A percentile compares a stretch with the other conserved stretches of the same genome.
Conservation (phyloP, 2,797 vertebrate species). For the Neostethus bicornis region DNA sequence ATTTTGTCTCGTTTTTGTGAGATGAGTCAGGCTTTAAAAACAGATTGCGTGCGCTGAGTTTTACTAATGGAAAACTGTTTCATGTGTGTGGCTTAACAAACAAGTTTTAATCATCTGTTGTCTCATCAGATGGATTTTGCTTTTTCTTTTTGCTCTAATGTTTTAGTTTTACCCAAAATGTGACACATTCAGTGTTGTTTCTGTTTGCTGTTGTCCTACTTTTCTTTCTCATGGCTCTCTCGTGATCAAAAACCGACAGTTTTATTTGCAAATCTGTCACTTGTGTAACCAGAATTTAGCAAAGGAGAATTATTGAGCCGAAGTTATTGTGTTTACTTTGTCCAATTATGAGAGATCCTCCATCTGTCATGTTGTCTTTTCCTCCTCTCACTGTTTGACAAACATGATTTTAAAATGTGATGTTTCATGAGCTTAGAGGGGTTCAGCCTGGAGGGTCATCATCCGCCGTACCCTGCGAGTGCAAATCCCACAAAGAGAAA, state of each 20-base stretch:
- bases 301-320: conserved; percentile 40
- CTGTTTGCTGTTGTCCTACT: conserved; percentile 36
- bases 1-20: conserved; percentile 4
- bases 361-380: conserved; percentile 23
- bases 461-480: conserved; percentile 56
- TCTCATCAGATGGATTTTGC: conserved; percentile 42
- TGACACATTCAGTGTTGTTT: conserved; percentile 39
- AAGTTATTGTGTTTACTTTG: conserved; percentile 39
- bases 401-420: background rate
- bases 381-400: conserved; percentile 6
- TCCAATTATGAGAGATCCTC: conserved; percentile 51
- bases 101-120: conserved; percentile 17
- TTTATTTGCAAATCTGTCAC: conserved; percentile 63
- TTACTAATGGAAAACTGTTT: conserved; percentile 9
- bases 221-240: conserved; percentile 50
- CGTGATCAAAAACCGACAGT: conserved; percentile 61
- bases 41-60: conserved; percentile 8
- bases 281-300: conserved; percentile 41
- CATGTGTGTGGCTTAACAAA: conserved; percentile 36
- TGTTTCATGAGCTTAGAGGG: conserved; percentile 45
- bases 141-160: conserved; percentile 13
- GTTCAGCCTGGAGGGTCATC: conserved; percentile 38
- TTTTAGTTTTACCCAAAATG: conserved; percentile 34
- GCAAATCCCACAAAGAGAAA: conserved; percentile 62
- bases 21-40: background rate